Evolutionary conservation across 1,140 invertebrate species (phyloP), one percentile per base, ranked within the genome.

Genomic region (Gryllus bimaculatus): DNA sequence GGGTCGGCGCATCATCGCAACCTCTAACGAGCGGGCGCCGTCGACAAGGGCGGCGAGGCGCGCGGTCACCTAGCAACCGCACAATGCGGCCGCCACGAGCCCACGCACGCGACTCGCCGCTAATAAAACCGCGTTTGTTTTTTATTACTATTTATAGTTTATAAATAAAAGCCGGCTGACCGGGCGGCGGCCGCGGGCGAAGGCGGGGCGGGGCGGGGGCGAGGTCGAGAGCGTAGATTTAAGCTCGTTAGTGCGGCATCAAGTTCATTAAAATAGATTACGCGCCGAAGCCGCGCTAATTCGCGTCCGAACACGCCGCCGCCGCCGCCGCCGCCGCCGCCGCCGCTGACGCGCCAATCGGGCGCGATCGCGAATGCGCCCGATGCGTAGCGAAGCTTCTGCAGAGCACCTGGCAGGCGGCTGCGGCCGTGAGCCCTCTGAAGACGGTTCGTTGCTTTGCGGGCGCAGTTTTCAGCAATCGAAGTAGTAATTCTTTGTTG

Each of bases 181-280:
- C 54, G 18, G 18, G 18, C 54, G 18, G 54, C 10, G 54, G 54
- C 54, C 54, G 54, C 10, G 54, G 10, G 10, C 54, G 54, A 7
- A 0, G 54, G 18, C 18, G 54, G 49, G 49, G 10, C 54, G 54
- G 18, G 18, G 18, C 54, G 54, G 54, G 54, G 18, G 18, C 54
- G 26, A 39, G 26, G 26, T 39, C 26, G 26, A 66, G 54, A 7
- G 54, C 54, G 54, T 66, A 66, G 54, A 66, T 66, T 66, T 66
- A 66, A 66, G 18, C 54, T 66, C 18, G 54, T 66, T 66, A 66
- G 54, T 18, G 54, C 18, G 54, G 54, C 54, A 66, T 66, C 54
- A 66, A 66, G 54, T 66, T 66, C 54, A 66, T 66, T 66, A 66
- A 66, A 66, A 66, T 66, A 66, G 54, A 66, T 66, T 66, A 18